Evolutionary conservation across 1,140 invertebrate species (phyloP).

Genomic region (Scylla paramamosain): DNA sequence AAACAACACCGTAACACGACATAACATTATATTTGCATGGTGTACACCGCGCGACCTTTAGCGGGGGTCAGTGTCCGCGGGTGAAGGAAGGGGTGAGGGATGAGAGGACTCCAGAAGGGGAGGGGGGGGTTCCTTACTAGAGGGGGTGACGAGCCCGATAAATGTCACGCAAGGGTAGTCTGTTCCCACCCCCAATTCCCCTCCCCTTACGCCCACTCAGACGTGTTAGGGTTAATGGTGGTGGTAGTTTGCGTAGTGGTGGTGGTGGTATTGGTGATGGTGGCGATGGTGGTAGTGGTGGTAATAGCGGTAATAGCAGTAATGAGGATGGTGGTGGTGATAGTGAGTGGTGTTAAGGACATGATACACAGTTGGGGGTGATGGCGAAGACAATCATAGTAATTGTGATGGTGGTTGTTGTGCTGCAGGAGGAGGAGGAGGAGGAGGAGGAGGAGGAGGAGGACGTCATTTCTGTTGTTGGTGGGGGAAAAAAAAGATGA

Average conservation of each 20-base stretch:
- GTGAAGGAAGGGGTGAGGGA: neutral
- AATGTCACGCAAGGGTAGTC: conserved; percentile 11
- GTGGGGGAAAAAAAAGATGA: no score
- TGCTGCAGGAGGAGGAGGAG: neutral
- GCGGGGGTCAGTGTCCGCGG: neutral
- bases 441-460: no score
- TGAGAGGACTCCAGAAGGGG: neutral
- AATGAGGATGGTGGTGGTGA: neutral
- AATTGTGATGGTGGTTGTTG: neutral
- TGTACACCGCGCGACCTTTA: conserved; percentile 10
- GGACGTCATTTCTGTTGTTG: no score
- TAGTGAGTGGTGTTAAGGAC: neutral
- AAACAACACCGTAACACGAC: neutral
- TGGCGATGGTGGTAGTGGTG: neutral
- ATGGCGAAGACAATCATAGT: neutral
- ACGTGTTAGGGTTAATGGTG: neutral
- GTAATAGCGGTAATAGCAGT: neutral
- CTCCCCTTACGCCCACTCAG: neutral
- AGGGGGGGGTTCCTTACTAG: neutral
- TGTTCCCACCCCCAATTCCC: neutral
- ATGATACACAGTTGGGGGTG: neutral
- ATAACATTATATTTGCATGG: conserved; percentile 13
- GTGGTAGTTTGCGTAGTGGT: neutral
- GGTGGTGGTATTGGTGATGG: neutral
- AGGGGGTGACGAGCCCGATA: neutral